Conservation (phyloP, 1,140 invertebrate genomes). For the Pomacea maculata region DNA sequence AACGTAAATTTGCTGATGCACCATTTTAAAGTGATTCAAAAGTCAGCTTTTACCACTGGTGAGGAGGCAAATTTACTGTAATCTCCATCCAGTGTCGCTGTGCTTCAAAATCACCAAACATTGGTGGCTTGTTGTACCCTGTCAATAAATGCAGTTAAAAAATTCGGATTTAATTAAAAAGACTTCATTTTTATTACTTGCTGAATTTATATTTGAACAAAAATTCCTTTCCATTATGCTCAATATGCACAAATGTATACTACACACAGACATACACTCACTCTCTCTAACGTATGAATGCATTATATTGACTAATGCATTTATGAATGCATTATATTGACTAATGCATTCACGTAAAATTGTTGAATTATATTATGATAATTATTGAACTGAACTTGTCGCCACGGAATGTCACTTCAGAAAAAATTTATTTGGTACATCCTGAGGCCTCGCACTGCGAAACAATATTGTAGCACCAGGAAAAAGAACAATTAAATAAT, state of each 20-base stretch:
- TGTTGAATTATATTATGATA: too few species aligned
- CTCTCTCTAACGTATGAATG: not conserved
- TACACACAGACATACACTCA: not conserved
- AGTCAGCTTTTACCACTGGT: constrained; percentile 68
- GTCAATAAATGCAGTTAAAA: constrained; percentile 14
- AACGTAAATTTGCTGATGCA: not conserved
- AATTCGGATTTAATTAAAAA: too few species aligned
- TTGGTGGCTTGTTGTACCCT: constrained; percentile 80
- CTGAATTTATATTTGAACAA: not conserved
- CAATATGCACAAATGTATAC: not conserved
- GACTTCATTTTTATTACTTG: too few species aligned
- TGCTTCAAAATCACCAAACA: constrained; percentile 99
- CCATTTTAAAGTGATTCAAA: not conserved
- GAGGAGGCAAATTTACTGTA: constrained; percentile 84
- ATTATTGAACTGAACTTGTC: too few species aligned
- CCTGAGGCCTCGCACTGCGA: too few species aligned
- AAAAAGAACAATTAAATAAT: too few species aligned
- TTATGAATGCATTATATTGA: too few species aligned
- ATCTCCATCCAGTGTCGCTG: constrained; percentile 99
- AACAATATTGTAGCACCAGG: too few species aligned
- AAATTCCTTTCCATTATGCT: not conserved
- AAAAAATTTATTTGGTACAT: too few species aligned
- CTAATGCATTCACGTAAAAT: too few species aligned
- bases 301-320: too few species aligned
- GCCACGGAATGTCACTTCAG: too few species aligned